Evolutionary conservation across 2,888 invertebrate genomes (phyloP).

Genomic region (Magallana nippona): DNA sequence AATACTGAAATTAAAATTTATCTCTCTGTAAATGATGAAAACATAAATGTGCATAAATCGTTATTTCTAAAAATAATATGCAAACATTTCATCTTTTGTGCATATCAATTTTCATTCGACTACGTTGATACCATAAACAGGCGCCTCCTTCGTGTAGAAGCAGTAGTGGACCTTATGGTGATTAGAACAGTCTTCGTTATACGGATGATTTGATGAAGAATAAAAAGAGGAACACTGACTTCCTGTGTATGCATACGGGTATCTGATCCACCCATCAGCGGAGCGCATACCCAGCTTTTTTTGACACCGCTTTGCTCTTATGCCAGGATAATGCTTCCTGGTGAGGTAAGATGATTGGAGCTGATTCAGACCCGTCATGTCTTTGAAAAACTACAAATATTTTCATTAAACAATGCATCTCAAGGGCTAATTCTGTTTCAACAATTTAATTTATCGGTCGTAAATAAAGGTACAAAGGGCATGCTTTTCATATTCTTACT

Average conservation of each 20-base stretch:
- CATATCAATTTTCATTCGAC: neutral
- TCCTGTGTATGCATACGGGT: neutral
- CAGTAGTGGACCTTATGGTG: neutral
- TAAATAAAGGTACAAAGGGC: too few species aligned
- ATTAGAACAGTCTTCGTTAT: neutral
- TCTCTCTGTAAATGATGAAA: too few species aligned
- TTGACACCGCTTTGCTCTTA: neutral
- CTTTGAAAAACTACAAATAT: neutral
- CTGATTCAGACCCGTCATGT: neutral
- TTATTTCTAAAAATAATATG: too few species aligned
- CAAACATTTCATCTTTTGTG: neutral
- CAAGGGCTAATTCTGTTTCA: too few species aligned
- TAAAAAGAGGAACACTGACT: neutral
- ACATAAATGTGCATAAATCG: too few species aligned
- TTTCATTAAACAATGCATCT: too few species aligned
- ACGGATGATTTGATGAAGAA: neutral
- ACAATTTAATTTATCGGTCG: too few species aligned
- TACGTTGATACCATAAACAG: neutral
- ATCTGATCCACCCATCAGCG: neutral
- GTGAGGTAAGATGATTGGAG: neutral
- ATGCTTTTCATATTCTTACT: too few species aligned
- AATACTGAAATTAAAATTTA: too few species aligned
- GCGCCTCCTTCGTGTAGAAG: neutral
- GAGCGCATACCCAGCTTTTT: slow-evolving; percentile 8
- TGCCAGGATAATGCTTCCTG: slow-evolving; percentile 3